Evolutionary conservation across 2,888 invertebrate genomes (phyloP), one percentile per base, ranked within the genome.

Genomic region (Oscheius sp.): DNA sequence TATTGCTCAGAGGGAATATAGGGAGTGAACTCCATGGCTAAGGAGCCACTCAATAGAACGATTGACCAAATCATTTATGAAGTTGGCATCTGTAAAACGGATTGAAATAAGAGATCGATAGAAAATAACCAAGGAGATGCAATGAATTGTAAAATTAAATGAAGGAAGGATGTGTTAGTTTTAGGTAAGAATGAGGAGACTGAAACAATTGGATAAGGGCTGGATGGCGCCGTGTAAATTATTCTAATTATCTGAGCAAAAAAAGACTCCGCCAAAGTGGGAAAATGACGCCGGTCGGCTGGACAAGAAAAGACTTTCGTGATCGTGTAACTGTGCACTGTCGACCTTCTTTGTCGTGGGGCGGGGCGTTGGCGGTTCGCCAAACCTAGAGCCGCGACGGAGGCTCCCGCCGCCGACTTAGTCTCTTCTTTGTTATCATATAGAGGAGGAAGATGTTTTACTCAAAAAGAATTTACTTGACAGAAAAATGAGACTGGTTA

Each of bases 1-100:
- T 82, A 82, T 28, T 76, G 72, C 62, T 82, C 82, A 9, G 80
- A 70, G 17, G 77, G 70, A 38, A 71, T 71, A 64, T 80, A 82
- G 20, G 77, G 74, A 1, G 80, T 54, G 65, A 82, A 82, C 28
- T 76, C 70, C 64, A 81, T 62, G 24, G 70, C 68, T 20, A 62
- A 41, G 33, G 67, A 59, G 47, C 50, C 47, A 62, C 62, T 32
- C 22, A 47, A 49, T 8, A 49, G 49, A n/a, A 62, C 41, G 17
- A 59, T 26, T 12, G 44, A 59, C 59, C 59, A 59, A 30, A 38
- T 24, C 59, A 59, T 59, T 24, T 59, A 17, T 20, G 54, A 33
- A 24, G 54, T 32, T 20, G 54, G 54, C 54, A 54, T 54, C 54
- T 54, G 26, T 14, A 50, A 50, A 50, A 50, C 24, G n/a, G 28